Evolutionary conservation across 37 sponge, comb jelly and placozoan species (phyloP).

Genomic region (Amphimedon queenslandica): DNA sequence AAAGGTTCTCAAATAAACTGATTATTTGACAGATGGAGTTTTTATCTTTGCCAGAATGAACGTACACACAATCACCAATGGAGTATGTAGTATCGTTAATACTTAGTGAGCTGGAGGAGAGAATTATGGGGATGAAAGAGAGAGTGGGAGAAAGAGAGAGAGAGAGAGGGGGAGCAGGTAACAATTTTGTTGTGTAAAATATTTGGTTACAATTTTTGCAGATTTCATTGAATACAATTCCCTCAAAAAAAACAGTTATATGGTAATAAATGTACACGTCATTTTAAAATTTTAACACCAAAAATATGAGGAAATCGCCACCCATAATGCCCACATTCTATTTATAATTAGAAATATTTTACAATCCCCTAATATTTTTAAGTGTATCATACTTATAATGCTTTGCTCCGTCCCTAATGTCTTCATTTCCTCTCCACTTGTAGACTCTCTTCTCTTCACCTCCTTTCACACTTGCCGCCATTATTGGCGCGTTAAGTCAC

Average conservation of each 20-base stretch:
- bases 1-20: not conserved
- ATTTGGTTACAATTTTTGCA: not conserved
- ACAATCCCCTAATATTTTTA: too few relatives aligned
- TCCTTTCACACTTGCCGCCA: too few relatives aligned
- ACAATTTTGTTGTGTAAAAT: too few relatives aligned
- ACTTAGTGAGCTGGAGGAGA: not conserved
- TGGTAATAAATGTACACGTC: not conserved
- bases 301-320: too few relatives aligned
- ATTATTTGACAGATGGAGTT: constrained; percentile 1
- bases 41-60: not conserved
- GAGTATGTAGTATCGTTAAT: not conserved
- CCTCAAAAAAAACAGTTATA: too few relatives aligned
- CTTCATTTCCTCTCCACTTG: not conserved
- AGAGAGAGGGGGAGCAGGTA: not conserved
- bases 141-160: too few relatives aligned
- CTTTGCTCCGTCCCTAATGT: not conserved
- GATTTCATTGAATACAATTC: not conserved
- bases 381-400: constrained; percentile 13
- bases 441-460: not conserved
- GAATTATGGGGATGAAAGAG: not conserved
- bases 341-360: too few relatives aligned
- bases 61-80: not conserved
- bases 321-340: too few relatives aligned
- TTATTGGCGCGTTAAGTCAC: too few relatives aligned
- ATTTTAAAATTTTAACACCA: too few relatives aligned